Evolutionary conservation across 2,797 vertebrate species (phyloP), one percentile per base, ranked within the genome.

Genomic region (Steatocranus sp.): DNA sequence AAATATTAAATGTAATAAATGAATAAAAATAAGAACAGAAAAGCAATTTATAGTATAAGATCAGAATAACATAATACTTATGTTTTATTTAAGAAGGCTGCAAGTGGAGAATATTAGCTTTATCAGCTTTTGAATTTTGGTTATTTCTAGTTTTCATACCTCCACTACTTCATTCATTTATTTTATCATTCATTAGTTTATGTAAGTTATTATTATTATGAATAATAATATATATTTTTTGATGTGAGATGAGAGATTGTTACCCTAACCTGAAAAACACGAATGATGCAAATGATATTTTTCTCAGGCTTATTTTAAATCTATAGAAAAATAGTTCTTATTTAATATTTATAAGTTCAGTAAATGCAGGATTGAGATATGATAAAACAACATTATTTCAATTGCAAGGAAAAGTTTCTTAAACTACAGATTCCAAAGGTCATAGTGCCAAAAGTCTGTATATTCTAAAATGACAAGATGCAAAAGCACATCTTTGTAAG

Each of bases 321-420:
- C 7, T 20, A 20, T 66, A 23, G 20, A 66, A 66, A 66, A 23
- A 15, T 23, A 6, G 5, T 23, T 66, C 2, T 23, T 25, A 10
- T 41, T 15, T 66, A 66, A 66, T 66, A 23, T 41, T 20, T 66
- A 41, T 10, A 20, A 15, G 20, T 66, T 41, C 12, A 41, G 34
- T 66, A 41, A 25, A 66, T 17, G 5, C 61, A 25, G 36, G 58
- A 66, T 23, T 38, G 17, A 11, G 56, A 61, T 8, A 0, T 9
- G 27, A 58, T 68, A 25, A 15, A 68, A 66, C 20, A 1, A 9
- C 1, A 38, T 38, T 66, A 66, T 66, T 68, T 41, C 5, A 41
- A 4, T 1, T 66, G 38, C 3, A 66, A 25, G 0, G 1, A 7
- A 27, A 25, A 0, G 9, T 25, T 43, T 0, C 38, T 68, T 41